phyloP scores from a whole-genome alignment of 2,888 invertebrate species.

The Patella ulyssiponensis region DNA sequence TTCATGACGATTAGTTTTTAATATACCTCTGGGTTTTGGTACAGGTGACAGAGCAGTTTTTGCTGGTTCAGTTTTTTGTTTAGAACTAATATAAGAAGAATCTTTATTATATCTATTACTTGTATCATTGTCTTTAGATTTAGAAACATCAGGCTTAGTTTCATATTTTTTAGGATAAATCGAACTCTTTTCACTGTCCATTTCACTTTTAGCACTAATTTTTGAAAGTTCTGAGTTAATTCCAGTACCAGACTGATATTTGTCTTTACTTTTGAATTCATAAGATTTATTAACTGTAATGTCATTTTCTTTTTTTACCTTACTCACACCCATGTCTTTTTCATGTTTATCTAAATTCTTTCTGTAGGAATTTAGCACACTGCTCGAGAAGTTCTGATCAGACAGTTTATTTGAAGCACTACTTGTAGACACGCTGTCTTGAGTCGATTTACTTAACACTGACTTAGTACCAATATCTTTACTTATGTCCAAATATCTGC shows the following conservation, averaged over 20 bases:
- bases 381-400: no score
- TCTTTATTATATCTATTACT: neutral
- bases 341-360: neutral
- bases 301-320: neutral
- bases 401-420: no score
- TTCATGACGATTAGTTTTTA: slow-evolving; percentile 25
- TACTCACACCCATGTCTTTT: neutral
- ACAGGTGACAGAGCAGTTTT: slow-evolving; percentile 31
- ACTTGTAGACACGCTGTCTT: no score
- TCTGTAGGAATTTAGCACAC: no score
- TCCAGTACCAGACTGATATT: no score
- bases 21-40: slow-evolving; percentile 41
- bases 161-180: neutral
- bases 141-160: neutral
- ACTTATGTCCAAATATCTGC: no score
- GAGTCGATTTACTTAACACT: no score
- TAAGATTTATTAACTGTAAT: neutral
- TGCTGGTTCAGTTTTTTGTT: slow-evolving; percentile 12
- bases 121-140: neutral
- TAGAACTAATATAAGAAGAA: neutral
- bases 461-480: no score
- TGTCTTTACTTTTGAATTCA: no score
- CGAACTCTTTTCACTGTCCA: neutral
- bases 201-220: no score
- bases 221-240: no score